These are phyloP conservation scores for Apantesis nais DNA, from an alignment of 2,888 invertebrate species.

Conservation along the genomic window DNA sequence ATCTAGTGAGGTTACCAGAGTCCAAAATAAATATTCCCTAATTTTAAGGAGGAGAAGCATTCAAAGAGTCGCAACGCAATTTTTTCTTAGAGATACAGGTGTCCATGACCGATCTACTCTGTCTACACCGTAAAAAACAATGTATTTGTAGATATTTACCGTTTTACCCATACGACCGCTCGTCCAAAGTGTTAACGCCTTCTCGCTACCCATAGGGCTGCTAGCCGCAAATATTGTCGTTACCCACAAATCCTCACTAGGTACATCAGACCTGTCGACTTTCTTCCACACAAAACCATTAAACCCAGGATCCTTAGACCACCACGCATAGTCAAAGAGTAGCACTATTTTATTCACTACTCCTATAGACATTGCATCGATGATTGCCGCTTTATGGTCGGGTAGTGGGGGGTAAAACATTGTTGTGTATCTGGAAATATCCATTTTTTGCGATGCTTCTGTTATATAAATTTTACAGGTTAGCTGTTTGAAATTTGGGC, in stretches of 20 bases:
- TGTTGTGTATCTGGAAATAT: slow-evolving; percentile 75
- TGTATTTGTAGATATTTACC: slow-evolving; percentile 39
- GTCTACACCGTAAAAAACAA: not conserved
- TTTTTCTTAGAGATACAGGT: too few species aligned
- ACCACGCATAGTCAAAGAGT: slow-evolving; percentile 87
- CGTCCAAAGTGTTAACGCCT: slow-evolving; percentile 47
- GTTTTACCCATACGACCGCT: slow-evolving; percentile 42
- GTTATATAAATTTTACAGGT: not conserved
- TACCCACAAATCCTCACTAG: slow-evolving; percentile 39
- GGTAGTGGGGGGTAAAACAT: slow-evolving; percentile 86
- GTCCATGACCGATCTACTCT: too few species aligned
- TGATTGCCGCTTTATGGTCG: slow-evolving; percentile 78
- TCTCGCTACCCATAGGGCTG: slow-evolving; percentile 36
- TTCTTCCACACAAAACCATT: slow-evolving; percentile 72
- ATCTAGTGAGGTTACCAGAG: too few species aligned
- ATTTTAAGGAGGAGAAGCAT: too few species aligned
- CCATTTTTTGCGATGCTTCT: not conserved
- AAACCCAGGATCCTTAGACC: slow-evolving; percentile 71
- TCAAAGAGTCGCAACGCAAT: too few species aligned
- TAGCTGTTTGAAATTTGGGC: not conserved
- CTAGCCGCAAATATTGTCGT: slow-evolving; percentile 43
- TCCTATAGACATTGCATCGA: slow-evolving; percentile 87
- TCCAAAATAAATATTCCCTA: too few species aligned
- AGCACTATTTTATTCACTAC: slow-evolving; percentile 89
- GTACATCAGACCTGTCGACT: slow-evolving; percentile 31